These are phyloP conservation scores for Drosophila teissieri DNA, from an alignment of 1,140 invertebrate genomes.

Conservation along the genomic window DNA sequence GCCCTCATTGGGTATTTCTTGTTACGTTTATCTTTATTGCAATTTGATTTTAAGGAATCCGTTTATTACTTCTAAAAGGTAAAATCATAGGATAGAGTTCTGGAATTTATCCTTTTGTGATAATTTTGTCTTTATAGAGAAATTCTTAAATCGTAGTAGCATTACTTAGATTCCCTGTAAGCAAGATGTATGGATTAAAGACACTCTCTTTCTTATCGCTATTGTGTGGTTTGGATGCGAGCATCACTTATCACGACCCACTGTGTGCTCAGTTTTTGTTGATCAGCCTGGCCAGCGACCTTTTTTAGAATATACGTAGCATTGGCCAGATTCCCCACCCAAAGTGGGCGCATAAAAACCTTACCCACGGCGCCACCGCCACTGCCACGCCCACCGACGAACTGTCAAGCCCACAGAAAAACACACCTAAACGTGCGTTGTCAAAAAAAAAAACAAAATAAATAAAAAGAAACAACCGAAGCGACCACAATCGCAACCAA, in stretches of 20 bases:
- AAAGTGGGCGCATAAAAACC: slow-evolving; percentile 18
- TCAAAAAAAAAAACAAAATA: slow-evolving; percentile 36
- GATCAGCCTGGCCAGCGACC: slow-evolving; percentile 35
- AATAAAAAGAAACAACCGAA: slow-evolving; percentile 18
- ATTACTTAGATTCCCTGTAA: neutral
- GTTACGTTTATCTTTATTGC: neutral
- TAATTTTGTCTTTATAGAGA: no score
- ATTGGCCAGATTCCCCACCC: slow-evolving; percentile 24
- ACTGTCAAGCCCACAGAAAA: slow-evolving; percentile 14
- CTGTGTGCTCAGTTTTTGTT: slow-evolving; percentile 59
- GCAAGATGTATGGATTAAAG: neutral
- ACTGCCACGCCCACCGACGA: slow-evolving; percentile 8
- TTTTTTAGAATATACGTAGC: slow-evolving; percentile 11
- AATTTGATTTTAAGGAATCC: neutral
- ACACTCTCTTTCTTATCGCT: neutral
- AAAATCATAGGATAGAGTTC: neutral
- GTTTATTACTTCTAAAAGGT: neutral
- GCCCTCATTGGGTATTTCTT: neutral
- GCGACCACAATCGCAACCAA: slow-evolving; percentile 28
- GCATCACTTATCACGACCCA: slow-evolving; percentile 22
- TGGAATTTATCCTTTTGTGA: no score
- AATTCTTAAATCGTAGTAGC: no score
- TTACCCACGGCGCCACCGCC: slow-evolving; percentile 12
- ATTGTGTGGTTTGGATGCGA: neutral
- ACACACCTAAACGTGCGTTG: slow-evolving; percentile 46